phyloP scores from a whole-genome alignment of 1,140 invertebrate species.

The Saxidomus purpurata region DNA sequence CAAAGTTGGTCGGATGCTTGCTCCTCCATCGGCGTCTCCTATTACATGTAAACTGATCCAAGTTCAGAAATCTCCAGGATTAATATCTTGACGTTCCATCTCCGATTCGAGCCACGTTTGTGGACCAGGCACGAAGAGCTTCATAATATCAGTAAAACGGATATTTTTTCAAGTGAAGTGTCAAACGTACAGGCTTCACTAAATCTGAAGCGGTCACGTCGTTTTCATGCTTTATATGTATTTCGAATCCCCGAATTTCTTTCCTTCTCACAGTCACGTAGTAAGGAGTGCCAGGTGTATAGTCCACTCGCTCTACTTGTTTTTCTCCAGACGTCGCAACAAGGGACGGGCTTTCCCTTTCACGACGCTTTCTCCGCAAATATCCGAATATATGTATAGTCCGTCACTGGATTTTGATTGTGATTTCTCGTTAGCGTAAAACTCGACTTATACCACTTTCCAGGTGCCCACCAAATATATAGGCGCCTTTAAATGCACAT shows the following conservation, averaged over 20 bases:
- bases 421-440: slow-evolving; percentile 14
- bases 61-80: not conserved
- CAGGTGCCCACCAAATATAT: slow-evolving; percentile 8
- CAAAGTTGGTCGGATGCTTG: not conserved
- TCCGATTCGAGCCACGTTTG: not conserved
- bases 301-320: slow-evolving; percentile 35
- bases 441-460: slow-evolving; percentile 20
- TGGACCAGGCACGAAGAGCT: no score
- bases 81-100: slow-evolving; percentile 37
- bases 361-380: slow-evolving; percentile 52
- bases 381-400: slow-evolving; percentile 45
- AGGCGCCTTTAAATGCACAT: slow-evolving; percentile 11
- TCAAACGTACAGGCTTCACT: not conserved
- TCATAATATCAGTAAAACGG: slow-evolving; percentile 26
- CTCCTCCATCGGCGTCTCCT: not conserved
- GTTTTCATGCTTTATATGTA: slow-evolving; percentile 46
- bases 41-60: not conserved
- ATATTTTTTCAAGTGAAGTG: slow-evolving; percentile 36
- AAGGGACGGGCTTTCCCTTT: not conserved
- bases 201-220: slow-evolving; percentile 14
- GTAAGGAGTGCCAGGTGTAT: slow-evolving; percentile 15
- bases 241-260: slow-evolving; percentile 35
- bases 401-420: not conserved
- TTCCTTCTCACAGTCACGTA: slow-evolving; percentile 33
- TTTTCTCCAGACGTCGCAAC: slow-evolving; percentile 40